phyloP scores from a whole-genome alignment of 2,797 vertebrate species.

The Lepus oiostolus region DNA sequence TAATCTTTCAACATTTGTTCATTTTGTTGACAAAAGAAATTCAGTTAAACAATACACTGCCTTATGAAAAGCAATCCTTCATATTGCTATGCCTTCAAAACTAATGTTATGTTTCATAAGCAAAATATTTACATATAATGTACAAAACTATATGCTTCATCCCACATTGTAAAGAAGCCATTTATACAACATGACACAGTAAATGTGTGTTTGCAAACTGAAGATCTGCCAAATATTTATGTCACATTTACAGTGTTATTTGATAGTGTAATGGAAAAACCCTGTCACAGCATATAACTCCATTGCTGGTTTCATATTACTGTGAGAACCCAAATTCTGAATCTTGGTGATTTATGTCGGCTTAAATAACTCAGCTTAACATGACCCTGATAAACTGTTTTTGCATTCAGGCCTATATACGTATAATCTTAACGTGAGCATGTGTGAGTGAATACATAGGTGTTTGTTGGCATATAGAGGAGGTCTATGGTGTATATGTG shows the following conservation, averaged over 20 bases:
- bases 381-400: neutral
- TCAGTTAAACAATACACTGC: slow-evolving; percentile 63
- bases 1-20: slow-evolving; percentile 57
- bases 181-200: slow-evolving; percentile 61
- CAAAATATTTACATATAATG: slow-evolving; percentile 74
- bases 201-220: slow-evolving; percentile 64
- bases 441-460: neutral
- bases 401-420: neutral
- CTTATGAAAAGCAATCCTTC: slow-evolving; percentile 57
- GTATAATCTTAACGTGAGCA: neutral
- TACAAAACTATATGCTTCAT: slow-evolving; percentile 40
- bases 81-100: slow-evolving; percentile 63
- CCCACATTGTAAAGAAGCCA: slow-evolving; percentile 30
- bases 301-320: neutral
- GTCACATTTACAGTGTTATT: slow-evolving; percentile 64
- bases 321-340: slow-evolving; percentile 46
- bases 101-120: slow-evolving; percentile 49
- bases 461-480: neutral
- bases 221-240: slow-evolving; percentile 75
- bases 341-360: neutral
- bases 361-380: neutral
- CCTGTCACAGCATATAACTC: neutral
- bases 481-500: neutral
- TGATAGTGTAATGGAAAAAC: slow-evolving; percentile 78
- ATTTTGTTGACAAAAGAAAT: slow-evolving; percentile 67